A percentile compares a stretch with the other conserved stretches of the same genome.
phyloP scores from a whole-genome alignment of 2,113 vertebrate species.

The Brachyhypopomus gauderio region DNA sequence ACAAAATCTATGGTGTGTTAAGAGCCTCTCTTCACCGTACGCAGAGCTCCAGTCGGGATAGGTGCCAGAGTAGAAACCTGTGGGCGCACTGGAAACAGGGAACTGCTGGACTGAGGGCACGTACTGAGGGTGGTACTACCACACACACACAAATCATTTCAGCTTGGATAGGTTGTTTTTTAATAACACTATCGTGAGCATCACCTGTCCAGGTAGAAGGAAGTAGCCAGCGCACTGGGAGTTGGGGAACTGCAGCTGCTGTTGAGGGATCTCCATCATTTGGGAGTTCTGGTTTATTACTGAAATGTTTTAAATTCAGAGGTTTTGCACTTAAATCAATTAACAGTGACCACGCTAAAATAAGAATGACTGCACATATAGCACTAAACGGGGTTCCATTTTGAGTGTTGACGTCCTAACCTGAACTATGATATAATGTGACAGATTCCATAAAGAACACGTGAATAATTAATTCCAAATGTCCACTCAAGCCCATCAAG shows the following conservation, averaged over 20 bases:
- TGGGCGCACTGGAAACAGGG: constrained; percentile 85
- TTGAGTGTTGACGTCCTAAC: no score
- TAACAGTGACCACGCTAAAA: no score
- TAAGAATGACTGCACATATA: no score
- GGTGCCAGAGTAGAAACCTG: constrained; percentile 89
- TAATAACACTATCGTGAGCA: background rate
- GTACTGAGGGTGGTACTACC: constrained; percentile 87
- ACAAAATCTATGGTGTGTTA: no score
- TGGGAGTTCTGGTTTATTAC: constrained; percentile 90
- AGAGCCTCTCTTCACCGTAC: constrained; percentile 89
- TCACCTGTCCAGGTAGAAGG: constrained; percentile 86
- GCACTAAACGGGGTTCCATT: no score
- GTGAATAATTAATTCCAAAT: no score
- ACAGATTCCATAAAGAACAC: no score
- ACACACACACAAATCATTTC: constrained; percentile 4
- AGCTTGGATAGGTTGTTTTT: no score
- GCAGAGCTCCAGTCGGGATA: constrained; percentile 88
- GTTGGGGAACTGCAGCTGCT: constrained; percentile 84
- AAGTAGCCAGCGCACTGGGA: constrained; percentile 89
- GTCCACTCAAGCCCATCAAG: no score
- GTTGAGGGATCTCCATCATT: constrained; percentile 98
- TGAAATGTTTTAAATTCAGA: no score
- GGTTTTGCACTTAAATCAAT: no score
- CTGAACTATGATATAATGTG: no score
- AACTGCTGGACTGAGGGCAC: constrained; percentile 92